Conservation (phyloP, 23 tunicate species). For the Aplidium turbinatum region DNA sequence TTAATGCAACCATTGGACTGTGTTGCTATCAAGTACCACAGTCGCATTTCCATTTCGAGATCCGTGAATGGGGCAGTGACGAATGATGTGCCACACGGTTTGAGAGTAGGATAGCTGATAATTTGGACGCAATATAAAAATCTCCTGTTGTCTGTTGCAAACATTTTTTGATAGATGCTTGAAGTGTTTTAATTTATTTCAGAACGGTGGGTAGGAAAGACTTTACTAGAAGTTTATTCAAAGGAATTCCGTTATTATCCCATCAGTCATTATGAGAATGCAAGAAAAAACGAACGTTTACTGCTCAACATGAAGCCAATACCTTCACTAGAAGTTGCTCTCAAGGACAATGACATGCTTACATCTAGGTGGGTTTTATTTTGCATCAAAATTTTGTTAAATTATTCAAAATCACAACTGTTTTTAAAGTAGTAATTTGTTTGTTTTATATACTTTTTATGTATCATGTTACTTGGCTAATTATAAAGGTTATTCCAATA, state of each 20-base stretch:
- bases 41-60: too few species aligned
- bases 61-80: neutral
- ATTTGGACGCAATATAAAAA: neutral
- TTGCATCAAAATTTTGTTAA: neutral
- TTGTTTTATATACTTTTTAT: too few species aligned
- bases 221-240: conserved; percentile 66
- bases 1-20: too few species aligned
- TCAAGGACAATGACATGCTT: conserved; percentile 67
- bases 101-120: conserved; percentile 14
- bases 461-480: too few species aligned
- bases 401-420: neutral
- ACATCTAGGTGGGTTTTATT: conserved; percentile 37
- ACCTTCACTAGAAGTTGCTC: conserved; percentile 30
- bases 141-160: too few species aligned
- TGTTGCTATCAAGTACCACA: too few species aligned
- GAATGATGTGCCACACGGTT: neutral
- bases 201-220: conserved; percentile 92
- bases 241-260: conserved; percentile 74
- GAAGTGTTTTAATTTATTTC: neutral
- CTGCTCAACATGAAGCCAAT: conserved; percentile 48
- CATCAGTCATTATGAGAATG: conserved; percentile 62
- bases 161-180: neutral
- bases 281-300: conserved; percentile 35
- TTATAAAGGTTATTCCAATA: too few species aligned
- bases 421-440: neutral